Evolutionary conservation across 2,797 vertebrate genomes (phyloP).

Genomic region (Apogon talboti): DNA sequence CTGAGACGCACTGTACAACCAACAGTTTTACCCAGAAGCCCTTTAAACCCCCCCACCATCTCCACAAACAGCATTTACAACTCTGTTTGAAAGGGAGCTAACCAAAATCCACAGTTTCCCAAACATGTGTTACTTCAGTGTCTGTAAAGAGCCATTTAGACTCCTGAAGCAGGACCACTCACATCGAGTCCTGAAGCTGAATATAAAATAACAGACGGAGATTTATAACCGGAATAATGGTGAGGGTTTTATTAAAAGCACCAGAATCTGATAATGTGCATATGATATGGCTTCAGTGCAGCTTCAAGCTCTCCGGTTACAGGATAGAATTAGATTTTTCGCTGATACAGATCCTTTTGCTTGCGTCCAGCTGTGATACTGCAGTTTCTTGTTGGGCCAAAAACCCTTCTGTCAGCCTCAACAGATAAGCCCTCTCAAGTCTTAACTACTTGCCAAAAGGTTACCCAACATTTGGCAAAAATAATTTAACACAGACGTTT

Average conservation of each 20-base stretch:
- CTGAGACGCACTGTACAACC: conserved; percentile 57
- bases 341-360: conserved; percentile 34
- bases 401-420: conserved; percentile 32
- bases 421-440: conserved; percentile 4
- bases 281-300: conserved; percentile 35
- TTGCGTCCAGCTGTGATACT: conserved; percentile 41
- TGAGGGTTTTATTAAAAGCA: conserved; percentile 16
- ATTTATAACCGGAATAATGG: conserved; percentile 13
- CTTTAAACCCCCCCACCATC: conserved; percentile 49
- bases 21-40: conserved; percentile 54
- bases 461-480: conserved; percentile 17
- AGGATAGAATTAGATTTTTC: conserved; percentile 33
- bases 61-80: conserved; percentile 75
- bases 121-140: conserved; percentile 68
- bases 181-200: conserved; percentile 33
- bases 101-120: conserved; percentile 66
- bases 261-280: conserved; percentile 30
- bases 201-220: conserved; percentile 18
- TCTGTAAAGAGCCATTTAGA: conserved; percentile 46
- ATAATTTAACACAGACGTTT: conserved; percentile 10
- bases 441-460: conserved; percentile 6
- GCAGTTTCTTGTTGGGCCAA: conserved; percentile 32
- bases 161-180: conserved; percentile 55
- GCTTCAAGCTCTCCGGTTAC: conserved; percentile 54
- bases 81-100: conserved; percentile 69